phyloP scores from a whole-genome alignment of 23 tunicate genomes.

The Clavelina lepadiformis region DNA sequence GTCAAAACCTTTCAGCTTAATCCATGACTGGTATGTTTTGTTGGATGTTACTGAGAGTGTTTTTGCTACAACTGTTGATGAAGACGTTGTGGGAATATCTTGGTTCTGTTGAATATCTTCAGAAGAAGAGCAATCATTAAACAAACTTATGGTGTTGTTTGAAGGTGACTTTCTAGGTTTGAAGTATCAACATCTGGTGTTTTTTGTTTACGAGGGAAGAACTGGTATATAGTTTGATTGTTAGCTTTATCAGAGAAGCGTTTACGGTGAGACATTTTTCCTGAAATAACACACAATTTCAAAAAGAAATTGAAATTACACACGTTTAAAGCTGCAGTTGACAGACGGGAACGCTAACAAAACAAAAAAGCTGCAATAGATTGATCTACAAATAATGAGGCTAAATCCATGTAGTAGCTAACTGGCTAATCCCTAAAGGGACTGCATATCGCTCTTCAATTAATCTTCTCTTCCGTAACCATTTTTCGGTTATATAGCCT shows the following conservation, averaged over 20 bases:
- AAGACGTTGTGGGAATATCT: slow-evolving; percentile 15
- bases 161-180: slow-evolving; percentile 23
- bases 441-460: too few species aligned
- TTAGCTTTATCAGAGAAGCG: slow-evolving; percentile 19
- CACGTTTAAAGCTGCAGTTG: too few species aligned
- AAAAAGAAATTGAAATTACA: too few species aligned
- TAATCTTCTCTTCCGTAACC: too few species aligned
- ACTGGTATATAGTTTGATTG: slow-evolving; percentile 24
- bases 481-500: too few species aligned
- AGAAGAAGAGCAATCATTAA: slow-evolving; percentile 16
- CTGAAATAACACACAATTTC: too few species aligned
- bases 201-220: slow-evolving; percentile 16
- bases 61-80: slow-evolving; percentile 21
- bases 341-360: too few species aligned
- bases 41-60: slow-evolving; percentile 14
- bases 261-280: slow-evolving; percentile 28
- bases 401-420: too few species aligned
- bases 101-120: slow-evolving; percentile 21
- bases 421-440: too few species aligned
- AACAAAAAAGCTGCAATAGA: too few species aligned
- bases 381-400: too few species aligned
- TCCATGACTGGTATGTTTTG: slow-evolving; percentile 16
- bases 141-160: slow-evolving; percentile 29
- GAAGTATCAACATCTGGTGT: slow-evolving; percentile 29
- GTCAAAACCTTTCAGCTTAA: slow-evolving; percentile 15